These are phyloP conservation scores for Paedocypris micromegethes DNA, from an alignment of 2,797 vertebrate species.

Conservation along the genomic window DNA sequence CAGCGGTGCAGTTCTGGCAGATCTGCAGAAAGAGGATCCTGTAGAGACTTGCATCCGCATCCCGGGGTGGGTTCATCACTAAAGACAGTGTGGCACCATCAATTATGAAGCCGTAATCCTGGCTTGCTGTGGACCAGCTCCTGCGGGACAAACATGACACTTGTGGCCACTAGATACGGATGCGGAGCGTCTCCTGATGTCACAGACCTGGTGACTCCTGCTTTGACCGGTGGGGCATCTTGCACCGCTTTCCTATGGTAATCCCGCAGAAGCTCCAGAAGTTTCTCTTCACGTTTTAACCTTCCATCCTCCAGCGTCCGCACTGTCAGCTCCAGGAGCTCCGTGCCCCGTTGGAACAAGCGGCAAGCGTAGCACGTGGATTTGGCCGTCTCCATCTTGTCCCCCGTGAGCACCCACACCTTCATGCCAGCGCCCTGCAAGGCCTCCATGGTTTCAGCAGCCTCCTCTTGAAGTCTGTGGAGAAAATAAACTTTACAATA, in stretches of 20 bases:
- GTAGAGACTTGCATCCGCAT: slow-evolving; percentile 75
- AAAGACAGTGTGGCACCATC: slow-evolving; percentile 88
- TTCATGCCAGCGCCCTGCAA: slow-evolving; percentile 91
- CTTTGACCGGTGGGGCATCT: slow-evolving; percentile 72
- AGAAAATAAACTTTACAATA: background rate
- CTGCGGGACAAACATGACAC: slow-evolving; percentile 55
- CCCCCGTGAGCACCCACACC: slow-evolving; percentile 94
- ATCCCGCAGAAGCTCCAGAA: slow-evolving; percentile 84
- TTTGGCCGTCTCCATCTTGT: slow-evolving; percentile 98
- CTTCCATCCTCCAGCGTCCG: slow-evolving; percentile 73
- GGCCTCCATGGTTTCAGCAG: slow-evolving; percentile 90
- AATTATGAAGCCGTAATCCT: slow-evolving; percentile 90
- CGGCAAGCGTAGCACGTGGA: slow-evolving; percentile 94
- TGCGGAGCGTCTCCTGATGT: background rate
- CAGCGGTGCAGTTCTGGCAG: slow-evolving; percentile 88
- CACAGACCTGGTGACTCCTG: slow-evolving; percentile 74
- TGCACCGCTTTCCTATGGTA: slow-evolving; percentile 85
- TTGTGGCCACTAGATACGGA: background rate
- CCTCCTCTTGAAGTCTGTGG: slow-evolving; percentile 87
- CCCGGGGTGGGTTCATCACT: slow-evolving; percentile 81
- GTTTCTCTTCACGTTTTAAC: slow-evolving; percentile 73
- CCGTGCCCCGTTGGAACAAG: slow-evolving; percentile 86
- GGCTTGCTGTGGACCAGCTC: slow-evolving; percentile 76
- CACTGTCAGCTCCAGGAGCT: slow-evolving; percentile 86
- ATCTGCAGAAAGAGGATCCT: slow-evolving; percentile 89